A percentile compares a stretch with the other conserved stretches of the same genome.
Evolutionary conservation across 2,113 vertebrate species (phyloP).

Genomic region (Grallaria varia): DNA sequence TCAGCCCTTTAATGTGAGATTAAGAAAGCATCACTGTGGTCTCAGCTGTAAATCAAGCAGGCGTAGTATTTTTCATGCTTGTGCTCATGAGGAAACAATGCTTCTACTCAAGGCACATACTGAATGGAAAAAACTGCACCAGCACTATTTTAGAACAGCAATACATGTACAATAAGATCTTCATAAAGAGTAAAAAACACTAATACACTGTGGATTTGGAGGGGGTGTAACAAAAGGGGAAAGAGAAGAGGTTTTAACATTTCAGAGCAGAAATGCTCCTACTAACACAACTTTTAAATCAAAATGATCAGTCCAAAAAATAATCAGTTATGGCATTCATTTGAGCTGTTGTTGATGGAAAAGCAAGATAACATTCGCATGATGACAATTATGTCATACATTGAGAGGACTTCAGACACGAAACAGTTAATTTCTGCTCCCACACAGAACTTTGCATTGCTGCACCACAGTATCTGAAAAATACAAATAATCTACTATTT

Average conservation of each 20-base stretch:
- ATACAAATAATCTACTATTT: background rate
- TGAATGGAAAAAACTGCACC: background rate
- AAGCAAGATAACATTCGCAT: background rate
- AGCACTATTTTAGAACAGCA: background rate
- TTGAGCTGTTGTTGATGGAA: background rate
- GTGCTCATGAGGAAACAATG: background rate
- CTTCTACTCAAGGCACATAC: background rate
- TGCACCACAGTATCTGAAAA: background rate
- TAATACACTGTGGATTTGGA: background rate
- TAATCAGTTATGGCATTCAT: background rate
- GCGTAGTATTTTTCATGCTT: background rate
- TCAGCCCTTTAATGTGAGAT: background rate
- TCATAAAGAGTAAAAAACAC: background rate
- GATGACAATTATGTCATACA: background rate
- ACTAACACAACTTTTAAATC: background rate
- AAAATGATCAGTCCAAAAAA: background rate
- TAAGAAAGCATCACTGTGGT: slow-evolving; percentile 13
- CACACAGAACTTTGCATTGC: background rate
- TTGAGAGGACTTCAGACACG: background rate
- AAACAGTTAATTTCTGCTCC: background rate
- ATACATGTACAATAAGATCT: background rate
- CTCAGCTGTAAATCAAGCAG: slow-evolving; percentile 17
- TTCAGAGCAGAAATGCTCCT: background rate
- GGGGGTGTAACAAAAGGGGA: background rate
- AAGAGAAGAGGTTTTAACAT: background rate